These are phyloP conservation scores for Petromus typicus DNA, from an alignment of 2,113 vertebrate species.

Conservation along the genomic window DNA sequence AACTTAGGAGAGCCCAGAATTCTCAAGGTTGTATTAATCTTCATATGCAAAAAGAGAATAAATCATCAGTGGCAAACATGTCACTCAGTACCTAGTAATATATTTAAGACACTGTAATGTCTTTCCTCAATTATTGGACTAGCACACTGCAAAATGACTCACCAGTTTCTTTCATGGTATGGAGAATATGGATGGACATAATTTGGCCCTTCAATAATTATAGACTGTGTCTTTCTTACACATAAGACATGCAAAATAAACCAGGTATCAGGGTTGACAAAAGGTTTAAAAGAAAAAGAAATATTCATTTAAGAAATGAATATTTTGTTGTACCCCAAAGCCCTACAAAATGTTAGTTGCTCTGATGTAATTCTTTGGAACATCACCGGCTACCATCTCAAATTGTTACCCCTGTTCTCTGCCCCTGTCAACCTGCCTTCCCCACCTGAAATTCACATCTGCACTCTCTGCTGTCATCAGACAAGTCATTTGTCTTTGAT, in stretches of 20 bases:
- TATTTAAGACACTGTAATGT: constrained; percentile 8
- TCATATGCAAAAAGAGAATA: constrained; percentile 54
- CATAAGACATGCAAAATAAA: constrained; percentile 17
- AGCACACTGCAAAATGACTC: constrained; percentile 11
- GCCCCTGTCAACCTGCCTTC: background rate
- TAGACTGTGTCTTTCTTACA: background rate
- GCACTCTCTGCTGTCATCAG: background rate
- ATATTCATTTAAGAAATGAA: too few relatives aligned
- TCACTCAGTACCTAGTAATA: constrained; percentile 1
- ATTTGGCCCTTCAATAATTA: background rate
- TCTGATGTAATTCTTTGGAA: background rate
- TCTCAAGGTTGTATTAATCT: constrained; percentile 54
- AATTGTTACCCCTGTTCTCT: background rate
- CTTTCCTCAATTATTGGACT: constrained; percentile 50
- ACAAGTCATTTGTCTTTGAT: constrained; percentile 56
- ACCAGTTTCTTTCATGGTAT: background rate
- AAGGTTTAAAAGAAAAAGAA: background rate
- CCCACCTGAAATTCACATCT: background rate
- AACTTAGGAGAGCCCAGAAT: constrained; percentile 30
- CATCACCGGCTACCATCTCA: background rate
- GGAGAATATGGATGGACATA: background rate
- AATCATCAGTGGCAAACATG: constrained; percentile 52
- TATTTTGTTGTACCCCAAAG: too few relatives aligned
- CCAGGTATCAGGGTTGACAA: background rate
- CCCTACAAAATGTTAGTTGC: background rate